Percentiles rank a stretch among this genome's conserved stretches.
phyloP scores from a whole-genome alignment of 2,797 vertebrate genomes.

The Numenius phaeopus region DNA sequence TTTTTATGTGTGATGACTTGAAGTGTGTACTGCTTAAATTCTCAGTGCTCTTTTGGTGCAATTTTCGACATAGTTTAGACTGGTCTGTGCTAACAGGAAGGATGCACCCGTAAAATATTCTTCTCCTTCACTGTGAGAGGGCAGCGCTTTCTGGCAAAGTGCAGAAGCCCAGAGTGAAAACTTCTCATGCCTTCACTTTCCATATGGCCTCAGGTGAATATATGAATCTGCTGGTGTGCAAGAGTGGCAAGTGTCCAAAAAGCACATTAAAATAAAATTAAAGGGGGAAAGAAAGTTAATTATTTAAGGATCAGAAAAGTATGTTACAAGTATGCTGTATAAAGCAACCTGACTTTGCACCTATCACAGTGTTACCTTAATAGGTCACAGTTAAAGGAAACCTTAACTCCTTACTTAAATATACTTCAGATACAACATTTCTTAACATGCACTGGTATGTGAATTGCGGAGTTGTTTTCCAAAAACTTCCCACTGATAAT shows the following conservation, averaged over 20 bases:
- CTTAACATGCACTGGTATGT: not conserved
- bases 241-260: not conserved
- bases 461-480: not conserved
- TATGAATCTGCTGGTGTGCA: not conserved
- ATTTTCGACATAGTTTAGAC: not conserved
- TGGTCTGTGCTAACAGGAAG: not conserved
- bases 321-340: not conserved
- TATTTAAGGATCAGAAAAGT: not conserved
- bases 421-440: not conserved
- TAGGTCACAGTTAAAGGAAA: not conserved
- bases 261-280: conserved; percentile 6
- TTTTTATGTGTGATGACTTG: not conserved
- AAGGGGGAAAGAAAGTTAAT: not conserved
- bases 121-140: not conserved
- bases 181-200: not conserved
- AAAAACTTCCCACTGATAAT: not conserved
- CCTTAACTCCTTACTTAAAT: not conserved
- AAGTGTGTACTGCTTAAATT: not conserved
- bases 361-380: not conserved
- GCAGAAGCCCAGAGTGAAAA: not conserved
- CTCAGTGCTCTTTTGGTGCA: not conserved
- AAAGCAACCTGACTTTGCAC: not conserved
- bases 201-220: not conserved
- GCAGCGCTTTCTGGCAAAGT: not conserved
- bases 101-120: not conserved